Base-by-base conservation (phyloP, 2,888 invertebrate species). In the Petrolisthes cinctipes region DNA sequence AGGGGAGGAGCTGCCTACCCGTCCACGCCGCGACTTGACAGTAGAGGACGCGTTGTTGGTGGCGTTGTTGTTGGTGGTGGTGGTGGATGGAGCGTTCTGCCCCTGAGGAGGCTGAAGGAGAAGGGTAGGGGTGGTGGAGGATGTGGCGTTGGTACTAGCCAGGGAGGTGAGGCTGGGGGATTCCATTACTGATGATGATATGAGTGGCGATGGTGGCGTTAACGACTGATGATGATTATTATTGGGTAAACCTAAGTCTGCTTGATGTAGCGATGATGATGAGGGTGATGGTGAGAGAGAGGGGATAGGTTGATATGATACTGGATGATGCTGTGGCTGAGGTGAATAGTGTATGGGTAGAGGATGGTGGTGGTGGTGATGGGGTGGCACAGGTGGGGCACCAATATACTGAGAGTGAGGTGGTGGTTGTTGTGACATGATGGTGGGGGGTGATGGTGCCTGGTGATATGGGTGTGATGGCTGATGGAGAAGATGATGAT, bases 1-100 rank as follows among this genome's bases (percentile, higher is more conserved):
- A 87, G 87, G 87, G 87, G 87, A 87, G 87, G 81, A 87, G 87
- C 87, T 81, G 87, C 87, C 87, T 87, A 87, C 87, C 87, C 87
- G 83, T 87, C 87, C 87, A 81, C 87, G 87, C 73, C 87, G 87
- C 86, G 82, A 82, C 83, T 80, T 83, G 75, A 83, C 83, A 83
- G 87, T 68, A 87, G 87, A 87, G 80, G 84, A 83, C 83, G 82
- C 83, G 89, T 89, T 85, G 86, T 82, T 89, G 89, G 80, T 79
- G 87, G 83, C 83, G 87, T 87, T 87, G 87, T 82, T 86, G 83
- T 68, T 84, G 73, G 87, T 83, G 79, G 83, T 86, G 79, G 86
- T 86, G 87, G 87, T 82, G 83, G 87, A 87, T 75, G 87, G 87
- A 80, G 86, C 86, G 80, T 82, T 87, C 87, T 87, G 87, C 87